phyloP scores from a whole-genome alignment of 2,113 vertebrate genomes.

The Podocnemis expansa region DNA sequence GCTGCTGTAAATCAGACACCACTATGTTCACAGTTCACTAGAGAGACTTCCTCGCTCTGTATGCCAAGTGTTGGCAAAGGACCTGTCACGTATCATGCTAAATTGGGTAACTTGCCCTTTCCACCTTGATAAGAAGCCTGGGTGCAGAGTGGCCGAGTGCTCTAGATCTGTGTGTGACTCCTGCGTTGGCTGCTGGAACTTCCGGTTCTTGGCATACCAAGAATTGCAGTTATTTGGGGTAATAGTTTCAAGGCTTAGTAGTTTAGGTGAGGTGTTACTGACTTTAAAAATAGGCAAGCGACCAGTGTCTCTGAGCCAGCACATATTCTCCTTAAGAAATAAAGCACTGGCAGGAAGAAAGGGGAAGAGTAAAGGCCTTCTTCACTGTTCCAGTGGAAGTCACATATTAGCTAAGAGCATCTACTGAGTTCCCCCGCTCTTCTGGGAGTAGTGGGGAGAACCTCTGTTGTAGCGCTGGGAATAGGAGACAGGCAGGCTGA shows the following conservation, averaged over 20 bases:
- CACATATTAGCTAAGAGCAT: neutral
- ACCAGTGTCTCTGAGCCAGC: rapidly evolving
- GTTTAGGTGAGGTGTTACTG: neutral
- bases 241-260: neutral
- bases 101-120: neutral
- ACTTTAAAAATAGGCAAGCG: neutral
- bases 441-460: rapidly evolving
- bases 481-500: neutral
- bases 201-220: rapidly evolving
- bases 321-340: neutral
- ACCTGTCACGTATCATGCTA: neutral
- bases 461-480: rapidly evolving
- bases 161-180: neutral
- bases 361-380: neutral
- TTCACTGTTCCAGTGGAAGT: neutral
- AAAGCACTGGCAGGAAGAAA: neutral
- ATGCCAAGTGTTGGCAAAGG: neutral
- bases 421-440: rapidly evolving
- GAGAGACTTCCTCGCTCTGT: neutral
- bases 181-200: neutral
- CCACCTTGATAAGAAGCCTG: neutral
- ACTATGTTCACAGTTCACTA: neutral
- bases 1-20: neutral
- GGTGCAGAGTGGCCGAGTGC: rapidly evolving
- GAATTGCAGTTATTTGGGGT: rapidly evolving